Evolutionary conservation across 1,140 invertebrate species (phyloP).

Genomic region (Drosophila tristis): DNA sequence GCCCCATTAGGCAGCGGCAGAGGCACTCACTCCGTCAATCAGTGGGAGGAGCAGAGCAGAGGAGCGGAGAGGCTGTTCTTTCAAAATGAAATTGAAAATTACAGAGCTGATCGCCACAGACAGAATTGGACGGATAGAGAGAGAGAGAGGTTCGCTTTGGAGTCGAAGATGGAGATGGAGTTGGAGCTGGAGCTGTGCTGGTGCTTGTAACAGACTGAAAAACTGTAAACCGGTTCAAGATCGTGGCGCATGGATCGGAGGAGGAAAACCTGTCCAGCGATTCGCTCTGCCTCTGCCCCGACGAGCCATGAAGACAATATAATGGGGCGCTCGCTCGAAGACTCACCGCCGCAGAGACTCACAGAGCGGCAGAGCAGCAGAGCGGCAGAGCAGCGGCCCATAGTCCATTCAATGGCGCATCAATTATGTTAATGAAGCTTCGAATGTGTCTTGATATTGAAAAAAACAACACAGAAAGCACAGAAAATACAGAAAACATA

Average conservation of each 20-base stretch:
- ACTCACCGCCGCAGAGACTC: conserved; percentile 1
- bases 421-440: conserved; percentile 82
- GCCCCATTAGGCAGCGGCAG: neutral
- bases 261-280: conserved; percentile 73
- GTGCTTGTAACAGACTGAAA: conserved; percentile 20
- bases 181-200: neutral
- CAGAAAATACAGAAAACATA: conserved; percentile 10
- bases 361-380: conserved; percentile 19
- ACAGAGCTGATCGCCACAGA: conserved; percentile 32
- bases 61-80: neutral
- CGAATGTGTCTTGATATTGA: conserved; percentile 77
- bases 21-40: too few relatives aligned
- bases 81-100: conserved; percentile 76
- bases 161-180: neutral
- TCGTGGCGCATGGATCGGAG: conserved; percentile 44
- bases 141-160: conserved; percentile 1
- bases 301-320: conserved; percentile 62
- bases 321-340: conserved; percentile 46
- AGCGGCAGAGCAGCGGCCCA: conserved; percentile 7
- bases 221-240: conserved; percentile 63
- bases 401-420: conserved; percentile 67
- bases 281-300: conserved; percentile 55
- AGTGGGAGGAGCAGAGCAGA: too few relatives aligned
- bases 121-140: conserved; percentile 8
- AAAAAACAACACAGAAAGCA: conserved; percentile 29